A percentile compares a stretch with the other conserved stretches of the same genome.
These are phyloP conservation scores for Prostheceraeus crozeri DNA, from an alignment of 2,888 invertebrate genomes.

Conservation along the genomic window DNA sequence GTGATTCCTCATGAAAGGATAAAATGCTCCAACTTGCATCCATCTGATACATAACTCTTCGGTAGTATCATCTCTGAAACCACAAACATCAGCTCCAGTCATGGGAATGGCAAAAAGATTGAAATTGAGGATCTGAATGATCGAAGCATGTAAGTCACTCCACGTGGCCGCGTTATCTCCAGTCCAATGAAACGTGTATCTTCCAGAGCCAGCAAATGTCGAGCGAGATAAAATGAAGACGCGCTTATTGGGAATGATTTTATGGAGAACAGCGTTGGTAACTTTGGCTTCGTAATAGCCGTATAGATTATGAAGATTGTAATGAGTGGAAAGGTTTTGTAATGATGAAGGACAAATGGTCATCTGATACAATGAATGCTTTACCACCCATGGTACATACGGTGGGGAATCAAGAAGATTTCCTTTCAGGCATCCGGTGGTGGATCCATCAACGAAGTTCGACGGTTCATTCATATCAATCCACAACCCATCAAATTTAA, in stretches of 20 bases:
- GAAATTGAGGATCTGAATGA: constrained; percentile 39
- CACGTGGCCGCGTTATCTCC: constrained; percentile 52
- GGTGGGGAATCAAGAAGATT: constrained; percentile 48
- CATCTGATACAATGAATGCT: constrained; percentile 42
- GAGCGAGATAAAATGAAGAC: constrained; percentile 67
- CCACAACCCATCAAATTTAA: constrained; percentile 50
- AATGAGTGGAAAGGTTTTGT: constrained; percentile 45
- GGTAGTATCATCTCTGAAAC: constrained; percentile 48
- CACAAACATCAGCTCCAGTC: constrained; percentile 55
- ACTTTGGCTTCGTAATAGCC: constrained; percentile 46
- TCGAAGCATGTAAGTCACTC: constrained; percentile 64
- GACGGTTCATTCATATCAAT: constrained; percentile 57
- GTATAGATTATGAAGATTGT: constrained; percentile 50
- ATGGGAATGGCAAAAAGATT: constrained; percentile 52
- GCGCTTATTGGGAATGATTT: constrained; percentile 44
- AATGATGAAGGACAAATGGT: constrained; percentile 48
- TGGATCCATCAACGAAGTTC: constrained; percentile 50
- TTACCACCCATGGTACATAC: constrained; percentile 46
- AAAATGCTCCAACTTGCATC: constrained; percentile 55
- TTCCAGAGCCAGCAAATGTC: constrained; percentile 57
- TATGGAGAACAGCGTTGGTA: constrained; percentile 42
- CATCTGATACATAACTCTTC: constrained; percentile 53
- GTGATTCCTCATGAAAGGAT: constrained; percentile 56
- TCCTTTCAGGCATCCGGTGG: constrained; percentile 45
- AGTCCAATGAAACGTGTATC: constrained; percentile 51